These are phyloP conservation scores for Thymelicus acteon DNA, from an alignment of 2,888 invertebrate species.

Conservation along the genomic window DNA sequence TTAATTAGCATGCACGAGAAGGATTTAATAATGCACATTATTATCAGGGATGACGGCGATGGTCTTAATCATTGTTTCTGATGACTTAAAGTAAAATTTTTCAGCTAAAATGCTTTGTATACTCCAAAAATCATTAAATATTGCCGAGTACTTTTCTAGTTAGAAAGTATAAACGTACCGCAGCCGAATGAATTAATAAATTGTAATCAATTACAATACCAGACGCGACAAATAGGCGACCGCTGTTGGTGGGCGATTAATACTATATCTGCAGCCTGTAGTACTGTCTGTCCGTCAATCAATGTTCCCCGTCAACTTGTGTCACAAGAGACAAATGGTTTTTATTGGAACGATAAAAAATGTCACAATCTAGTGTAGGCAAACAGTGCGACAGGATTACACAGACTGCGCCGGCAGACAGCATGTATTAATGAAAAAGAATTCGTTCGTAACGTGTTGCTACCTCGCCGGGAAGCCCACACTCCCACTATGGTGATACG, in stretches of 20 bases:
- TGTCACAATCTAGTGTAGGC: constrained; percentile 51
- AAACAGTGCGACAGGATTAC: constrained; percentile 47
- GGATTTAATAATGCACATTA: no score
- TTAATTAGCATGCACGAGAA: no score
- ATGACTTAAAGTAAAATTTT: no score
- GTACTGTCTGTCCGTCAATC: constrained; percentile 60
- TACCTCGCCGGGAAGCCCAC: no score
- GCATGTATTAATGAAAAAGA: neutral
- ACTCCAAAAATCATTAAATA: no score
- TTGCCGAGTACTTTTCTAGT: no score
- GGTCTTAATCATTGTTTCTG: no score
- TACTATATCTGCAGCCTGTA: constrained; percentile 14
- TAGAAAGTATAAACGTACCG: neutral
- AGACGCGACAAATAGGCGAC: constrained; percentile 11
- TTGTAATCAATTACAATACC: neutral
- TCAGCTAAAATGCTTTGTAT: no score
- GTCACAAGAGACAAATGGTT: constrained; percentile 62
- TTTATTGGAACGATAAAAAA: constrained; percentile 60
- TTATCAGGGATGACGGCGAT: no score
- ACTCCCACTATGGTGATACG: no score
- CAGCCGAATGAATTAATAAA: neutral
- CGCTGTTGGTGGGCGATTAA: constrained; percentile 8
- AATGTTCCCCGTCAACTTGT: constrained; percentile 56
- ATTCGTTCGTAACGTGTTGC: no score
- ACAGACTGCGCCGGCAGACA: constrained; percentile 11